These are phyloP conservation scores for Holothuria leucospilota DNA, from an alignment of 53 echinoderm and acorn worm genomes.

Conservation along the genomic window DNA sequence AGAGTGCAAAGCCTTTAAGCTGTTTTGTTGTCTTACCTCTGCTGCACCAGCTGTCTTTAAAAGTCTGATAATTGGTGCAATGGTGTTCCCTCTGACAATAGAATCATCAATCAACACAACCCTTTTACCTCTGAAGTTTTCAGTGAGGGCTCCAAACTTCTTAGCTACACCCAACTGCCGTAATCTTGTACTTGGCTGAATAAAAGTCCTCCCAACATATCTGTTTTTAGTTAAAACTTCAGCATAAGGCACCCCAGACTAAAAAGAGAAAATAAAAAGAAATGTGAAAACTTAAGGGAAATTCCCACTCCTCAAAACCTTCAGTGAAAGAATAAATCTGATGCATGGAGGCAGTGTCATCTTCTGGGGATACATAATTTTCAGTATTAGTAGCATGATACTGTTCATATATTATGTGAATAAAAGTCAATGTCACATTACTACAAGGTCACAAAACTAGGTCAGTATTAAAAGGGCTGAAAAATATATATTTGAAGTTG, in stretches of 20 bases:
- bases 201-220: slow-evolving; percentile 95
- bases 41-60: slow-evolving; percentile 91
- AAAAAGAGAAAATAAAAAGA: background rate
- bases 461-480: no score
- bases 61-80: slow-evolving; percentile 90
- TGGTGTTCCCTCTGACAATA: slow-evolving; percentile 96
- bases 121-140: slow-evolving; percentile 93
- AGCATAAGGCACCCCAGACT: slow-evolving; percentile 94
- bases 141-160: slow-evolving; percentile 97
- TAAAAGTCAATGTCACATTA: no score
- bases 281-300: no score
- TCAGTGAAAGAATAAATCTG: no score
- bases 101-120: slow-evolving; percentile 97
- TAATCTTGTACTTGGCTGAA: slow-evolving; percentile 92
- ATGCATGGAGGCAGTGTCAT: no score
- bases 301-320: no score
- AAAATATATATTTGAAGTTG: no score
- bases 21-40: slow-evolving; percentile 71
- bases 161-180: slow-evolving; percentile 96
- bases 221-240: slow-evolving; percentile 97
- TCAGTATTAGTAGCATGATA: no score
- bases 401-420: no score
- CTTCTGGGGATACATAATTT: no score
- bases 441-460: no score
- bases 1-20: background rate